Conservation (phyloP, 2,888 invertebrate species). For the Spisula subtruncata region DNA sequence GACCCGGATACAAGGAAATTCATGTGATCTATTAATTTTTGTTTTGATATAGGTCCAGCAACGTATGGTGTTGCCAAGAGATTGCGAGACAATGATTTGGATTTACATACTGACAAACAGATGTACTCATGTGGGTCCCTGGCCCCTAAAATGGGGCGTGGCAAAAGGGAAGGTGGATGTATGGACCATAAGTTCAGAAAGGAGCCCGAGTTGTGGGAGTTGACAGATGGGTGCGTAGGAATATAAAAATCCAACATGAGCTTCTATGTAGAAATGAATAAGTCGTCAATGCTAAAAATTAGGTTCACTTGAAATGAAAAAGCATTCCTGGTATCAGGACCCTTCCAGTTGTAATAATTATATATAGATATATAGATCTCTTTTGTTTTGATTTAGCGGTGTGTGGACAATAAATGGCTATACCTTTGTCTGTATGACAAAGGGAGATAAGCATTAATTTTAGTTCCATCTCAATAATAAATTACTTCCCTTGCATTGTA, state of each 20-base stretch:
- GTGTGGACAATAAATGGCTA: no score
- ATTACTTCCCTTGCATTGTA: not conserved
- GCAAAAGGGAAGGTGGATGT: conserved; percentile 87
- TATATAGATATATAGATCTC: no score
- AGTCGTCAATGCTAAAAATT: no score
- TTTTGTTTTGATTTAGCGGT: no score
- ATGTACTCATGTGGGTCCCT: conserved; percentile 89
- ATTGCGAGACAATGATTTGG: conserved; percentile 88
- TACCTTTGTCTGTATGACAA: not conserved
- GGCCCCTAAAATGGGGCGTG: conserved; percentile 89
- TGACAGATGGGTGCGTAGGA: conserved; percentile 88
- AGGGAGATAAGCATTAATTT: not conserved
- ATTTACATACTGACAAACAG: conserved; percentile 88
- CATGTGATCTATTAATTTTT: no score
- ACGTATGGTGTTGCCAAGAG: conserved; percentile 88
- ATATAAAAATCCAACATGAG: no score
- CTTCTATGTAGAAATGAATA: no score
- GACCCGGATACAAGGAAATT: no score
- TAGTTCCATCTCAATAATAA: not conserved
- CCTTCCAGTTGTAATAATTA: no score
- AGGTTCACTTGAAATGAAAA: no score
- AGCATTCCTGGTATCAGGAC: no score
- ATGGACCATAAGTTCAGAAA: conserved; percentile 88
- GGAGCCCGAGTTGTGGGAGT: conserved; percentile 89
- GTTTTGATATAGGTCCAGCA: conserved; percentile 81